These are phyloP conservation scores for Drosophila hamatofila DNA, from an alignment of 2,888 invertebrate genomes.

Conservation along the genomic window DNA sequence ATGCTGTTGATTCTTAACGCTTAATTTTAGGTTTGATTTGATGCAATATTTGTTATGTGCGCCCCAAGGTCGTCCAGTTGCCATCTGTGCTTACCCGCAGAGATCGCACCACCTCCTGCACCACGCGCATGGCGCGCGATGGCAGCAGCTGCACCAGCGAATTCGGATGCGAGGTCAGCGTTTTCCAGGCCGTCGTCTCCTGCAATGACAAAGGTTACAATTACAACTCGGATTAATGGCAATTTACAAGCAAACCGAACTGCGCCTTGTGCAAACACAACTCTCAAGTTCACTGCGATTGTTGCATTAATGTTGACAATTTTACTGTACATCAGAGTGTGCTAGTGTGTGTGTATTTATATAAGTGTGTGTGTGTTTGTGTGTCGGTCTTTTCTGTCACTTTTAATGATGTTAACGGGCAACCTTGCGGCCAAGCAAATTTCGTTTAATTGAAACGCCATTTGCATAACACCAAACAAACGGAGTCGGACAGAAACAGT, in stretches of 20 bases:
- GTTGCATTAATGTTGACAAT: conserved; percentile 63
- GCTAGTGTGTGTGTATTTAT: conserved; percentile 14
- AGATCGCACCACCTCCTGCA: conserved; percentile 85
- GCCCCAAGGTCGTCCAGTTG: conserved; percentile 46
- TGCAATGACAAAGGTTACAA: conserved; percentile 66
- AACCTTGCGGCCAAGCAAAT: conserved; percentile 68
- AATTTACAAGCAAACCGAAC: conserved; percentile 53
- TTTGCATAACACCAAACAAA: conserved; percentile 63
- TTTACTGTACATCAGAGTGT: conserved; percentile 30
- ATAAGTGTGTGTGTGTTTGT: conserved; percentile 13
- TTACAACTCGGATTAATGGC: conserved; percentile 35
- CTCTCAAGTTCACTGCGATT: conserved; percentile 55
- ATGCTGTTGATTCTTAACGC: background rate
- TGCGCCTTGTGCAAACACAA: conserved; percentile 57
- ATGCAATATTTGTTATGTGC: conserved; percentile 40
- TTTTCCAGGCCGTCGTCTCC: conserved; percentile 85
- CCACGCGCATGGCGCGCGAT: conserved; percentile 85
- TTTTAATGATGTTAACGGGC: conserved; percentile 68
- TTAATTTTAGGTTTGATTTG: conserved; percentile 29
- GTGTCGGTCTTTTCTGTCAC: conserved; percentile 26
- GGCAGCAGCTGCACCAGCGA: conserved; percentile 84
- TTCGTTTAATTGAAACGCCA: conserved; percentile 76
- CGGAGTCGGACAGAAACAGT: conserved; percentile 19
- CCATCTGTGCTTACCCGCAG: conserved; percentile 80
- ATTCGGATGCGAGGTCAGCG: conserved; percentile 85